These are phyloP conservation scores for Drosophila asahinai DNA, from an alignment of 1,140 invertebrate species.

Conservation along the genomic window DNA sequence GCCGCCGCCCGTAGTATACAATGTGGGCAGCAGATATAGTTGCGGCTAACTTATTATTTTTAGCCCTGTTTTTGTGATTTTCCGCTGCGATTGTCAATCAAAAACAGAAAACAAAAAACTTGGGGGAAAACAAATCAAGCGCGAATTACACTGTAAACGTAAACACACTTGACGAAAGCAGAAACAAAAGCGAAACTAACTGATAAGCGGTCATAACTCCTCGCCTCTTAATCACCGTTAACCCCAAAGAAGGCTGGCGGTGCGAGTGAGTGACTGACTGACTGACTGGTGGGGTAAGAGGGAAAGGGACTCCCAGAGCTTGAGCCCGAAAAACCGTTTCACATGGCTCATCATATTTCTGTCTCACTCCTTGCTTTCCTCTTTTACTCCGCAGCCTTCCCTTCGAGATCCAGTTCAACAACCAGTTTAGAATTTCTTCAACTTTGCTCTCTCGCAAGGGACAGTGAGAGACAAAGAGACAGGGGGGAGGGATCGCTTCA, in stretches of 20 bases:
- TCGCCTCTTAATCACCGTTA: constrained; percentile 28
- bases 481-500: constrained; percentile 8
- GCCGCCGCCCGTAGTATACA: constrained; percentile 1
- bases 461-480: background rate
- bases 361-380: background rate
- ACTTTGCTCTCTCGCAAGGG: constrained; percentile 8
- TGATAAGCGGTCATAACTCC: constrained; percentile 60
- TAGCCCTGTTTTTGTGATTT: constrained; percentile 31
- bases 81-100: constrained; percentile 13
- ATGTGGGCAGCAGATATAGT: constrained; percentile 31
- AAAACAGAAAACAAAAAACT: constrained; percentile 17
- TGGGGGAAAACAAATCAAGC: background rate
- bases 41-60: constrained; percentile 33
- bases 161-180: constrained; percentile 13
- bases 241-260: constrained; percentile 8
- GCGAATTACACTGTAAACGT: constrained; percentile 16
- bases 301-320: constrained; percentile 1
- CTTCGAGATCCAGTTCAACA: constrained; percentile 60
- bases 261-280: too few species aligned
- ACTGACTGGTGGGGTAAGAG: background rate
- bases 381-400: background rate
- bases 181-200: constrained; percentile 37
- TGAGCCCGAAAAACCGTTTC: constrained; percentile 33
- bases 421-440: constrained; percentile 74
- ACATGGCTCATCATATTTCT: constrained; percentile 9